Evolutionary conservation across 2,113 vertebrate genomes (phyloP).

Genomic region (Melanerpes formicivorus): DNA sequence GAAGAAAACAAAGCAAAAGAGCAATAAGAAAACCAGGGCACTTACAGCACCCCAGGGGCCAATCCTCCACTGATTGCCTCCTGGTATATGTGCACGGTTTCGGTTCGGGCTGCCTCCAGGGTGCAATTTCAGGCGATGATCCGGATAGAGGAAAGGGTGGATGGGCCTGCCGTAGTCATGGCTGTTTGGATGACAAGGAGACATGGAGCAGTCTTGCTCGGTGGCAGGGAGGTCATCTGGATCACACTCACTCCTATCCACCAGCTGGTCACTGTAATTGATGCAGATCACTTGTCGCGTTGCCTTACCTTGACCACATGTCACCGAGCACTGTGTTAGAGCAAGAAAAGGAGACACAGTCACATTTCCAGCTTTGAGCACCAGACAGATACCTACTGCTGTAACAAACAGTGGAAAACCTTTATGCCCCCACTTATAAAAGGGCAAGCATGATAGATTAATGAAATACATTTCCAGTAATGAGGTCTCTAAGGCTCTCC

Average conservation of each 20-base stretch:
- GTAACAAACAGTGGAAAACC: not conserved
- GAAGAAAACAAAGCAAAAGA: not conserved
- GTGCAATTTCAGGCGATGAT: constrained; percentile 74
- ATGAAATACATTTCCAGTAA: not conserved
- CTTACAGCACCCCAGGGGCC: constrained; percentile 98
- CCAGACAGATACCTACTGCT: not conserved
- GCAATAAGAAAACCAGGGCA: constrained; percentile 10
- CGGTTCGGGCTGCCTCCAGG: constrained; percentile 61
- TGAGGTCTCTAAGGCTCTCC: not conserved
- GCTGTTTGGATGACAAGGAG: constrained; percentile 86
- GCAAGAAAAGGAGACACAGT: constrained; percentile 56
- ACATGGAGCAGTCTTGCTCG: constrained; percentile 92
- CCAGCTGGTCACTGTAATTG: constrained; percentile 89
- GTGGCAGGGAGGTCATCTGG: constrained; percentile 86
- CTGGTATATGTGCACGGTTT: constrained; percentile 70
- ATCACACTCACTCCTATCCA: constrained; percentile 89
- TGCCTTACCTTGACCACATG: constrained; percentile 93
- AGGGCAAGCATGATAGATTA: not conserved
- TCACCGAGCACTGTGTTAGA: constrained; percentile 89
- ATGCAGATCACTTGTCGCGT: constrained; percentile 91
- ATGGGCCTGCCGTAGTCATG: constrained; percentile 73
- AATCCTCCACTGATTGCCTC: constrained; percentile 92
- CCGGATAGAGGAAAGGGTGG: constrained; percentile 74
- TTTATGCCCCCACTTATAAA: not conserved
- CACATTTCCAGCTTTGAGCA: constrained; percentile 6